Evolutionary conservation across 2,797 vertebrate genomes (phyloP).

Genomic region (Arctocebus calabarensis): DNA sequence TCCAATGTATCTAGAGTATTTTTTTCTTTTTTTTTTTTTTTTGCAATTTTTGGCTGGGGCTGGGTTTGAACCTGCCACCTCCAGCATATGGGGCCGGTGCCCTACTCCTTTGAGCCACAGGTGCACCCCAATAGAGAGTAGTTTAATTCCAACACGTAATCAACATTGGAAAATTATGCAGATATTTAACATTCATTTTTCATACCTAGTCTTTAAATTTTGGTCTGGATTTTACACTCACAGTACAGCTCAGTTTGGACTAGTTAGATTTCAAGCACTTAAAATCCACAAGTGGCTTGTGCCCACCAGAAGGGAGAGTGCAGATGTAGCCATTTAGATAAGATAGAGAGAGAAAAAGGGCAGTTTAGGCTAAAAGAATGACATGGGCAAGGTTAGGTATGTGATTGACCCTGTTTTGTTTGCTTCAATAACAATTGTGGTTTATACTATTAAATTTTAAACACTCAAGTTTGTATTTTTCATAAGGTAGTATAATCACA

Average conservation of each 20-base stretch:
- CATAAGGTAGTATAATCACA: not conserved
- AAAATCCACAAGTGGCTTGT: not conserved
- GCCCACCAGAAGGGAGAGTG: not conserved
- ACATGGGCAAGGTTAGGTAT: not conserved
- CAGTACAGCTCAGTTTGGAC: not conserved
- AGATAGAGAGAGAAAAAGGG: not conserved
- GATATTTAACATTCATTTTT: not conserved
- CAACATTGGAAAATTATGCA: constrained; percentile 9
- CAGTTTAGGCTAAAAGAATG: not conserved
- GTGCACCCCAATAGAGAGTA: not conserved
- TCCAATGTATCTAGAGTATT: not conserved
- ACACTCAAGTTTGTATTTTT: constrained; percentile 12
- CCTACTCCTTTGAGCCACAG: too few species aligned
- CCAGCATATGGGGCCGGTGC: too few species aligned
- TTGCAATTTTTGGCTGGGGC: too few species aligned
- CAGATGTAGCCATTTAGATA: not conserved
- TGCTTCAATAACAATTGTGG: not conserved
- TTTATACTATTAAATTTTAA: constrained; percentile 48
- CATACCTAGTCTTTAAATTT: constrained; percentile 15
- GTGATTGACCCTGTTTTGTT: not conserved
- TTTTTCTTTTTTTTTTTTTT: too few species aligned
- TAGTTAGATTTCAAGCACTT: not conserved
- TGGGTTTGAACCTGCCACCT: too few species aligned
- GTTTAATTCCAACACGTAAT: constrained; percentile 51
- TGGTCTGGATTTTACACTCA: not conserved